Base-by-base conservation (phyloP, 2,113 vertebrate genomes). In the Chloropsis hardwickii region DNA sequence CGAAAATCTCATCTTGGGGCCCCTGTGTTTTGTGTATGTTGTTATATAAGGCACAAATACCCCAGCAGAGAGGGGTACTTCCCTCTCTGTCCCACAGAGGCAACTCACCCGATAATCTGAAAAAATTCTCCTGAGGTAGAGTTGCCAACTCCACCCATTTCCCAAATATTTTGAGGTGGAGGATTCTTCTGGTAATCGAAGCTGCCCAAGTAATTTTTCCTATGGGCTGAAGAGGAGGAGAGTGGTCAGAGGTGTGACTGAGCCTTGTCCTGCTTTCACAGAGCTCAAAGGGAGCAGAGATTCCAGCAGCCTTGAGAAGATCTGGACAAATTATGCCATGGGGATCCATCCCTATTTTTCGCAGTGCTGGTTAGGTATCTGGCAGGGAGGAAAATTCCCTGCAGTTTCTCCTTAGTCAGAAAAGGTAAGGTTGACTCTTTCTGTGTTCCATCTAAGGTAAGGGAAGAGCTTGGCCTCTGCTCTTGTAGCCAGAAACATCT, bases 91-190 rank as follows among this genome's bases (percentile, higher is more conserved):
- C 48, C 47, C 12, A 9, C 22, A 61, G 19, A 40, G 29, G 58
- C 23, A 89, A 42, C 92, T 97, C 92, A 96, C 95, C 93, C 95
- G 81, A 96, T 95, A 76, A 98, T 92, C 90, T 92, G 91, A 50
- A 73, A 57, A 48, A 93, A 85, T 45, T 60, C 81, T 96, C 66
- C 1, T 0, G 35, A 37, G 87, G 91, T 45, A 97, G 79, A 86
- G 90, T 84, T 85, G 89, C 94, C 57, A 83, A 90, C 79, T 98
- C 96, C 70, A 96, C 60, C 80, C 97, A 90, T 88, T 97, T 97
- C 80, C 96, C 92, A 22, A 97, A 69, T 53, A 94, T 81, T 93
- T 96, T 94, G 95, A 97, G 96, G 54, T 97, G 62, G 37, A 98
- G 82, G 50, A 96, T 94, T 54, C 91, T 94, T 29, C 77, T 80